phyloP scores from a whole-genome alignment of 2,797 vertebrate genomes.

The Taeniopygia guttata region DNA sequence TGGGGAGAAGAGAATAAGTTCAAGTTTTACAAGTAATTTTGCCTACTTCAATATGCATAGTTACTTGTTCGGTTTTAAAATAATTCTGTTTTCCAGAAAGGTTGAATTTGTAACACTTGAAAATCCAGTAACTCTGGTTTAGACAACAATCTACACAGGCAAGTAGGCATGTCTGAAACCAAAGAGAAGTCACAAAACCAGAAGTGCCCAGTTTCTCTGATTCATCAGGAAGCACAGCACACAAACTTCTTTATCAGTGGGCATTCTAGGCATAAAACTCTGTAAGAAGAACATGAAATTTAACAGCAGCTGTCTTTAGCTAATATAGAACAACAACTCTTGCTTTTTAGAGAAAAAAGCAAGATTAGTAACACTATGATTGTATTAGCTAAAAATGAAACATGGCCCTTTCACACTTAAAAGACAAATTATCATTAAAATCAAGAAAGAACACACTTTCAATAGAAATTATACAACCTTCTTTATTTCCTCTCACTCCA shows the following conservation, averaged over 20 bases:
- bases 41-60: background rate
- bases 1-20: background rate
- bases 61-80: background rate
- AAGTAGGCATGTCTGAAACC: background rate
- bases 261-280: background rate
- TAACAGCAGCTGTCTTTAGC: background rate
- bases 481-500: background rate
- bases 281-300: background rate
- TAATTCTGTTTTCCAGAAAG: background rate
- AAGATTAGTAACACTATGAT: background rate
- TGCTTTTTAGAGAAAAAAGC: background rate
- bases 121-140: background rate
- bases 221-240: background rate
- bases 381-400: background rate
- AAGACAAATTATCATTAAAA: background rate
- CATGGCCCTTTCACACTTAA: background rate
- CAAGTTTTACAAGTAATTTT: background rate
- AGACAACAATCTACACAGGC: background rate
- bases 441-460: background rate
- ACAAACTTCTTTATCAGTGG: background rate
- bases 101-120: background rate
- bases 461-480: background rate
- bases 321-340: background rate
- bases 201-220: background rate
- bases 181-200: background rate